Conservation (phyloP, 2,113 vertebrate genomes). For the Phalacrocorax pelagicus region DNA sequence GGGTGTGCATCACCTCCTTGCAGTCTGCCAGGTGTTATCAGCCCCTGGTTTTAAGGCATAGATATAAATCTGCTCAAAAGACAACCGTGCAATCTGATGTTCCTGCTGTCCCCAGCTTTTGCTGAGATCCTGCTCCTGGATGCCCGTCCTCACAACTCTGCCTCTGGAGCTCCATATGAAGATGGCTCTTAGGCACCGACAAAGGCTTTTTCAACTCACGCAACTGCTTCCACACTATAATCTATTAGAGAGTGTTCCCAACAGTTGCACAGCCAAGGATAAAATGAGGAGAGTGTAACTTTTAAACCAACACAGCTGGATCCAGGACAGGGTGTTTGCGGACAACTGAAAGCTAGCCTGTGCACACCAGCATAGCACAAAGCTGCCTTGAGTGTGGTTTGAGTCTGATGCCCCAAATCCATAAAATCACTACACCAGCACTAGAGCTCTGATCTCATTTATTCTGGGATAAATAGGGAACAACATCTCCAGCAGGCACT, state of each 20-base stretch:
- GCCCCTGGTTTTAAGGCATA: neutral
- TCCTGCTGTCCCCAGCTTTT: neutral
- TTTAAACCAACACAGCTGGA: neutral
- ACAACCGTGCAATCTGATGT: neutral
- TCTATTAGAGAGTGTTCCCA: neutral
- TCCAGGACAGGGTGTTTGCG: neutral
- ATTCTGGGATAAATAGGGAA: neutral
- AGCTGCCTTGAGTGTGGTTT: neutral
- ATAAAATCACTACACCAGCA: neutral
- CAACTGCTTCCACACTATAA: neutral
- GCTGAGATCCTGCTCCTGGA: neutral
- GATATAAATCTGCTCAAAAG: neutral
- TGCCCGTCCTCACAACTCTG: neutral
- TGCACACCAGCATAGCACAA: neutral
- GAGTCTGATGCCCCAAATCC: neutral
- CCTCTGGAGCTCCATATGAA: neutral
- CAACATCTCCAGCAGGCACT: neutral
- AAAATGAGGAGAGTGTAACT: neutral
- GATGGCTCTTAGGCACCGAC: neutral
- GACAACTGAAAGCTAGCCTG: neutral
- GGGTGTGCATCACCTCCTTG: neutral
- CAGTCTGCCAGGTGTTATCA: neutral
- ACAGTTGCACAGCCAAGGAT: neutral
- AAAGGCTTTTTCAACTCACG: neutral
- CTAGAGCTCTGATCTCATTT: neutral